These are phyloP conservation scores for Macrosoma leucophasiata DNA, from an alignment of 2,888 invertebrate genomes.

Conservation along the genomic window DNA sequence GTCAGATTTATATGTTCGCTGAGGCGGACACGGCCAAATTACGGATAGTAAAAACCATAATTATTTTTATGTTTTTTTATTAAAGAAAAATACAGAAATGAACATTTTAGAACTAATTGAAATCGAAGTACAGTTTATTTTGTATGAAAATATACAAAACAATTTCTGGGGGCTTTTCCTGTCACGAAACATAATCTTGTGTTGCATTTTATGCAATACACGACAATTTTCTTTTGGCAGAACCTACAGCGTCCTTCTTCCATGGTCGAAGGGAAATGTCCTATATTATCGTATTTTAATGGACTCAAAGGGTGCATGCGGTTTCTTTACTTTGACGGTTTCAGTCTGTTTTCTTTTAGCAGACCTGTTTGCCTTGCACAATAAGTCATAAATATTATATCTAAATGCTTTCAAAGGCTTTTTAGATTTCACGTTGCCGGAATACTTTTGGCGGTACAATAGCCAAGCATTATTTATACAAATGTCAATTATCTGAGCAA, in stretches of 20 bases:
- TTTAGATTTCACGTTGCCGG: constrained; percentile 13
- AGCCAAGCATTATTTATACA: constrained; percentile 25
- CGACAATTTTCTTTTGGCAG: constrained; percentile 19
- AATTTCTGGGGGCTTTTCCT: constrained; percentile 14
- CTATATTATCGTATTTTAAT: constrained; percentile 20
- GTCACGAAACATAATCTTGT: constrained; percentile 18
- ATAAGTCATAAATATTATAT: constrained; percentile 16
- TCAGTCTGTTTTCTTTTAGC: constrained; percentile 12
- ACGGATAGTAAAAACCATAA: constrained; percentile 1
- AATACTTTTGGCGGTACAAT: constrained; percentile 17
- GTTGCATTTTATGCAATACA: constrained; percentile 18
- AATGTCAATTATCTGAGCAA: constrained; percentile 24
- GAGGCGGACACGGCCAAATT: constrained; percentile 1
- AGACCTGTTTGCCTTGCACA: constrained; percentile 17
- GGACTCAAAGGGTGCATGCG: constrained; percentile 17
- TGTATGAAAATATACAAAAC: constrained; percentile 17
- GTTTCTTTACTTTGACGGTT: constrained; percentile 17
- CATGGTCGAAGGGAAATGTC: constrained; percentile 18
- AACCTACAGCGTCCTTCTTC: constrained; percentile 18
- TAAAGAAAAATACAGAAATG: too few relatives aligned
- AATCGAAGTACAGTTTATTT: too few relatives aligned
- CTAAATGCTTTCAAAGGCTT: constrained; percentile 17
- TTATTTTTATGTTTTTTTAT: constrained; percentile 1
- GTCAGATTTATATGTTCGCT: background rate
- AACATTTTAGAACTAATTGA: too few relatives aligned